Conservation (phyloP, 1,140 invertebrate genomes). For the Andrena cerasifolii region DNA sequence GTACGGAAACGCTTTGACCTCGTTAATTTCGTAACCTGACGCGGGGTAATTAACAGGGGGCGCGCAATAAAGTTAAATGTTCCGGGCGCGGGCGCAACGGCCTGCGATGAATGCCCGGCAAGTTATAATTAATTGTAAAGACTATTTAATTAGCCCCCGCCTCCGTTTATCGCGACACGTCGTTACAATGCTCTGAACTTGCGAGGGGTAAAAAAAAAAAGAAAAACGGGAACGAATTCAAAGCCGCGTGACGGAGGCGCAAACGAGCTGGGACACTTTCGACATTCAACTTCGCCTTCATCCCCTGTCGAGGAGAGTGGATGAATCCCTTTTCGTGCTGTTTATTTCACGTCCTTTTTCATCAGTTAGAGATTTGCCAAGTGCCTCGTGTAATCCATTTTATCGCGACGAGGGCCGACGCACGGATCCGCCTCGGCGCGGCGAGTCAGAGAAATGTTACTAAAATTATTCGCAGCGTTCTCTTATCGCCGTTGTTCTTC, state of each 20-base stretch:
- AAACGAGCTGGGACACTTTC: neutral
- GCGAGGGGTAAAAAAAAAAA: neutral
- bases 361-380: too few species aligned
- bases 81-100: neutral
- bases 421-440: too few species aligned
- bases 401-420: too few species aligned
- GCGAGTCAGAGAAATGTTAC: too few species aligned
- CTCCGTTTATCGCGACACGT: constrained; percentile 2
- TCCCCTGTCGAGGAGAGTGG: neutral
- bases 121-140: constrained; percentile 18
- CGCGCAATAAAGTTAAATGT: constrained; percentile 16
- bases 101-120: neutral
- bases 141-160: constrained; percentile 24
- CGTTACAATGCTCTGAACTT: neutral
- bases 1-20: constrained; percentile 21
- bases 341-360: too few species aligned
- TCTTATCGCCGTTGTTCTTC: too few species aligned
- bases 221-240: too few species aligned
- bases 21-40: constrained; percentile 14
- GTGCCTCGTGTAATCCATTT: too few species aligned
- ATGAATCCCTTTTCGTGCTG: neutral
- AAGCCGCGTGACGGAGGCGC: too few species aligned
- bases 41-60: neutral
- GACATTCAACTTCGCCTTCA: neutral
- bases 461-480: too few species aligned